Percentiles rank a stretch among this genome's conserved stretches.
Conservation (phyloP, 2,888 invertebrate genomes). For the Gymnosoma rotundatum region DNA sequence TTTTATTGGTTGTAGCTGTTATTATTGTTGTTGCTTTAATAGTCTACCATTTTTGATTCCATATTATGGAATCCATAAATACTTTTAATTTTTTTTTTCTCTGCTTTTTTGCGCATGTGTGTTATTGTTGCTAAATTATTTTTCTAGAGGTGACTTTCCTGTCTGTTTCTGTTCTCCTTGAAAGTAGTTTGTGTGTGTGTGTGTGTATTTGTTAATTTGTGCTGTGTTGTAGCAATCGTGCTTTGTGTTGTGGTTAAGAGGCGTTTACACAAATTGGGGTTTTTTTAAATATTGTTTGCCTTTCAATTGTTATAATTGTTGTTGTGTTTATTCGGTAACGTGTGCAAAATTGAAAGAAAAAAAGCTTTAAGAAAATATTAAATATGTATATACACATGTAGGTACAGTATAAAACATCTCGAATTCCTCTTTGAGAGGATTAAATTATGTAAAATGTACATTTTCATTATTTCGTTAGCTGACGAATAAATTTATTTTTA, state of each 20-base stretch:
- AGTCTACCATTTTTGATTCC: neutral
- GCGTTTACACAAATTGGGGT: constrained; percentile 55
- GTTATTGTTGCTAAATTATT: constrained; percentile 47
- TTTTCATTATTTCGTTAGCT: constrained; percentile 31
- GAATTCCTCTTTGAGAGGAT: constrained; percentile 55
- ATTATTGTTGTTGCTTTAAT: constrained; percentile 29
- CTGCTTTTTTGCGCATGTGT: constrained; percentile 52
- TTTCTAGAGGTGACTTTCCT: constrained; percentile 57
- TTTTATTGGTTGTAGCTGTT: constrained; percentile 7
- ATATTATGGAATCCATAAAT: too few species aligned
- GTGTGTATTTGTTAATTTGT: constrained; percentile 19
- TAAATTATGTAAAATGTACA: constrained; percentile 14
- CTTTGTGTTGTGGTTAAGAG: constrained; percentile 46
- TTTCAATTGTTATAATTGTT: constrained; percentile 28
- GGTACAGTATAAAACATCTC: neutral
- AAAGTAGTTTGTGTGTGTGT: constrained; percentile 13
- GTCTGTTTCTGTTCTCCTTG: constrained; percentile 53
- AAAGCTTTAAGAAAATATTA: constrained; percentile 37
- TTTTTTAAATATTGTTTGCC: constrained; percentile 5
- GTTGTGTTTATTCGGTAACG: constrained; percentile 41
- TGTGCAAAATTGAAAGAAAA: constrained; percentile 33
- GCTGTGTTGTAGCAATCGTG: constrained; percentile 13
- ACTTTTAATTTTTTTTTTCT: too few species aligned
- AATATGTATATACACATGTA: neutral
- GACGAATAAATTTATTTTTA: neutral